These are phyloP conservation scores for Drosophila mayaguana DNA, from an alignment of 2,888 invertebrate genomes.

Conservation along the genomic window DNA sequence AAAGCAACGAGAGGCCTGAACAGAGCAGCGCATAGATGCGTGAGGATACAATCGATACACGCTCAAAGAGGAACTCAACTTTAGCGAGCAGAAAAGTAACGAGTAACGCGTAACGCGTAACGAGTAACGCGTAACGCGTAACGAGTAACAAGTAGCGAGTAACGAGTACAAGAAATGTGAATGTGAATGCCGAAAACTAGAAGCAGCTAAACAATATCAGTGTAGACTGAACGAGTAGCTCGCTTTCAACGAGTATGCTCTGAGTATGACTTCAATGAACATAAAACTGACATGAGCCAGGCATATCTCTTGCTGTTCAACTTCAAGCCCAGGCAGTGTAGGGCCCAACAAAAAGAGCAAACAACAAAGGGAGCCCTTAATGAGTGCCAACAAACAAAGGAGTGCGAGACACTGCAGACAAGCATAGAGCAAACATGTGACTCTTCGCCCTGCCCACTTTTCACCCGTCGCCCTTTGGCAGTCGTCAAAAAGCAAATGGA, in stretches of 20 bases:
- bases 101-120: too few relatives aligned
- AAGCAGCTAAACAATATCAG: neutral
- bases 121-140: too few relatives aligned
- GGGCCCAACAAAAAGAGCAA: neutral
- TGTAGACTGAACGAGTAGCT: neutral
- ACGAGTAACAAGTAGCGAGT: too few relatives aligned
- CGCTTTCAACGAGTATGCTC: neutral
- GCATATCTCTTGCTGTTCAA: neutral
- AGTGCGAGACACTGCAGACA: conserved; percentile 1
- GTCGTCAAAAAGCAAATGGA: conserved; percentile 1
- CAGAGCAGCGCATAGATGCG: too few relatives aligned
- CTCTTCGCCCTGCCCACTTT: neutral
- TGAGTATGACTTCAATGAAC: neutral
- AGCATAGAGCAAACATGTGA: neutral
- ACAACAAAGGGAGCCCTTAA: neutral
- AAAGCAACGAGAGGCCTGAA: too few relatives aligned
- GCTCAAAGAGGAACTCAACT: too few relatives aligned
- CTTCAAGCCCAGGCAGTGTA: neutral
- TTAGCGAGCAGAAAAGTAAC: neutral
- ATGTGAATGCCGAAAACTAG: too few relatives aligned
- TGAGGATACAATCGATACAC: too few relatives aligned
- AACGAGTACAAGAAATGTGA: too few relatives aligned
- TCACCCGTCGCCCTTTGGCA: neutral
- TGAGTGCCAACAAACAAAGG: neutral
- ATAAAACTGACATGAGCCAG: neutral